These are phyloP conservation scores for Folsomia manolachei DNA, from an alignment of 2,888 invertebrate genomes.

Conservation along the genomic window DNA sequence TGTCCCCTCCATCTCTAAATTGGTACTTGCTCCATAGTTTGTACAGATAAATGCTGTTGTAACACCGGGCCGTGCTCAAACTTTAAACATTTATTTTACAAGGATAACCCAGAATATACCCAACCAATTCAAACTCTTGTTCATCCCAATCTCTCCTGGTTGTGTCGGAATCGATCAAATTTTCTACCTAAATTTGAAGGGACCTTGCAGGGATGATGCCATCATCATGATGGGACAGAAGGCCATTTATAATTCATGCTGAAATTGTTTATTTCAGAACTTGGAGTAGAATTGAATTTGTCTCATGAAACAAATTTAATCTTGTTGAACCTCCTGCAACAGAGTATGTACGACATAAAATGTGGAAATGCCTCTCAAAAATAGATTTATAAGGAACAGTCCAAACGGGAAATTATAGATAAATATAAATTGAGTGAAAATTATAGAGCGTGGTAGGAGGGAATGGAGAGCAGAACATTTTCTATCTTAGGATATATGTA, in stretches of 20 bases:
- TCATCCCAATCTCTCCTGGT: background rate
- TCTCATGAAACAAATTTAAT: background rate
- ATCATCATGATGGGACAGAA: background rate
- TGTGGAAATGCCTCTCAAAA: background rate
- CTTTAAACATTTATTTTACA: background rate
- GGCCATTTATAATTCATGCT: background rate
- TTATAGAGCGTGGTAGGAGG: slow-evolving; percentile 50
- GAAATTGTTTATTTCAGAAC: background rate
- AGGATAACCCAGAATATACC: too few species aligned
- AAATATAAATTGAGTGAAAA: slow-evolving; percentile 51
- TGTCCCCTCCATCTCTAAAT: background rate
- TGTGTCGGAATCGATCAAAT: background rate
- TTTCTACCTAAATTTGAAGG: background rate
- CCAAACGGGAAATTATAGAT: slow-evolving; percentile 40
- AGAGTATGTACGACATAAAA: too few species aligned
- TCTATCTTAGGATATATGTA: too few species aligned
- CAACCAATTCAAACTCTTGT: background rate
- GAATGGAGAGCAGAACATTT: too few species aligned
- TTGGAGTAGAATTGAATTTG: background rate
- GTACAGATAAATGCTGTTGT: background rate
- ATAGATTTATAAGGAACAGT: slow-evolving; percentile 17
- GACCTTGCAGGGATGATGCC: background rate
- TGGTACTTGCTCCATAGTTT: background rate
- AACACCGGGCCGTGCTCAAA: background rate
- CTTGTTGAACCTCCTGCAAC: background rate